These are phyloP conservation scores for Apistogramma diplotaenia DNA, from an alignment of 2,113 vertebrate species.

Conservation along the genomic window DNA sequence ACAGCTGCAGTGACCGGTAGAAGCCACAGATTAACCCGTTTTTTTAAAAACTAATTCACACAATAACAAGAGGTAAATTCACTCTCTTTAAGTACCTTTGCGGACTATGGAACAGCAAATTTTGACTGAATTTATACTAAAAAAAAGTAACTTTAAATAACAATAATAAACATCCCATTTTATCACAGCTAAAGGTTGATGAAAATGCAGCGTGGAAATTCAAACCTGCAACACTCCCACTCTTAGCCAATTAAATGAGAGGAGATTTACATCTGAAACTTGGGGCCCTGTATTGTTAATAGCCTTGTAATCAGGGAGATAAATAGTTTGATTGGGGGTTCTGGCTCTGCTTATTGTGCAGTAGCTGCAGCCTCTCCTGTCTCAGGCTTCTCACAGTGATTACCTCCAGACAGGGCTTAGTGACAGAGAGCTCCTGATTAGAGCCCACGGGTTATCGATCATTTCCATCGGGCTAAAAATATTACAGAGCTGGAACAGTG, in stretches of 20 bases:
- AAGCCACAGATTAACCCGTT: neutral
- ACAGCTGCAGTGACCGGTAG: neutral
- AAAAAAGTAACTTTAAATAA: neutral
- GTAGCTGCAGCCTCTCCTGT: constrained; percentile 49
- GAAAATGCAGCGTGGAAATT: neutral
- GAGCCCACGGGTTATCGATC: constrained; percentile 69
- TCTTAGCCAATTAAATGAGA: constrained; percentile 15
- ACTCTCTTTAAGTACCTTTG: neutral
- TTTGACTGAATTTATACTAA: neutral
- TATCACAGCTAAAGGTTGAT: neutral
- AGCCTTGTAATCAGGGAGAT: constrained; percentile 43
- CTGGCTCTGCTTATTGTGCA: constrained; percentile 42
- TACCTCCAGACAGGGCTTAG: constrained; percentile 45
- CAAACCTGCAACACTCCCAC: constrained; percentile 3
- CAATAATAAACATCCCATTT: neutral
- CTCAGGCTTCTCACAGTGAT: constrained; percentile 47
- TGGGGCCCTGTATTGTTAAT: constrained; percentile 34
- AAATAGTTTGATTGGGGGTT: constrained; percentile 30
- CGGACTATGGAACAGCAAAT: neutral
- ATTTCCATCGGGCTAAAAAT: constrained; percentile 73
- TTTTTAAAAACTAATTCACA: neutral
- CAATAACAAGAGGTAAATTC: neutral
- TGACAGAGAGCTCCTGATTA: constrained; percentile 43
- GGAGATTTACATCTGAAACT: constrained; percentile 2
- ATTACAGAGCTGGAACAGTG: constrained; percentile 46